These are phyloP conservation scores for Phasianus colchicus DNA, from an alignment of 2,113 vertebrate genomes.

Conservation along the genomic window DNA sequence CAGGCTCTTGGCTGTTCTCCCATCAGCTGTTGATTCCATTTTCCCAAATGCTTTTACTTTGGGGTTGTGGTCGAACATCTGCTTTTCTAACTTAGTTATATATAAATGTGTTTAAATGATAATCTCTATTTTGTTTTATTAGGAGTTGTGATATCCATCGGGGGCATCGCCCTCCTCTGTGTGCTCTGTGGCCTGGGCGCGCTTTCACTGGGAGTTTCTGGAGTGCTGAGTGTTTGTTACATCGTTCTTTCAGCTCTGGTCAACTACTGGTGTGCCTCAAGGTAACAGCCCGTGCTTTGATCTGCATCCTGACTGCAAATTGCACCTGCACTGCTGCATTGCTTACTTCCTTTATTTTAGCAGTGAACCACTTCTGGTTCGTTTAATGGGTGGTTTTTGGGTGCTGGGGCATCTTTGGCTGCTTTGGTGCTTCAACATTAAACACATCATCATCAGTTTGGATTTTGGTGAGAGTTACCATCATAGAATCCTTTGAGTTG, in stretches of 20 bases:
- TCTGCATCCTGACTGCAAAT: background rate
- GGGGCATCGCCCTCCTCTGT: slow-evolving; percentile 81
- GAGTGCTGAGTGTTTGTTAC: slow-evolving; percentile 72
- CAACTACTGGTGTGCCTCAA: slow-evolving; percentile 70
- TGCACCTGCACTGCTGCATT: background rate
- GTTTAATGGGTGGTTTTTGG: background rate
- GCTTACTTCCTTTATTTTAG: background rate
- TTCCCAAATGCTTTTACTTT: background rate
- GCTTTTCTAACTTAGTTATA: background rate
- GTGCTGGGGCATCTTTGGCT: background rate
- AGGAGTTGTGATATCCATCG: slow-evolving; percentile 84
- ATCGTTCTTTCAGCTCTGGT: slow-evolving; percentile 73
- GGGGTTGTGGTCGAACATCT: background rate
- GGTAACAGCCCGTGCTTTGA: slow-evolving; percentile 39
- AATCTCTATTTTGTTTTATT: background rate
- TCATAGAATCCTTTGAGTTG: too few species aligned
- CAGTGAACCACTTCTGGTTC: background rate
- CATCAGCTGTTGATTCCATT: background rate
- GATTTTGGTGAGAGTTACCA: background rate
- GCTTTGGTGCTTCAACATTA: background rate
- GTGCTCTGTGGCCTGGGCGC: slow-evolving; percentile 83
- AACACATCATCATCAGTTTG: rapidly evolving
- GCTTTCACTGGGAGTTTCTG: slow-evolving; percentile 79
- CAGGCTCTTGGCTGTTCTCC: background rate
- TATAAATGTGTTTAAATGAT: background rate